A percentile compares a stretch with the other conserved stretches of the same genome.
phyloP scores from a whole-genome alignment of 2,888 invertebrate species.

The Linnaemya vulpina region DNA sequence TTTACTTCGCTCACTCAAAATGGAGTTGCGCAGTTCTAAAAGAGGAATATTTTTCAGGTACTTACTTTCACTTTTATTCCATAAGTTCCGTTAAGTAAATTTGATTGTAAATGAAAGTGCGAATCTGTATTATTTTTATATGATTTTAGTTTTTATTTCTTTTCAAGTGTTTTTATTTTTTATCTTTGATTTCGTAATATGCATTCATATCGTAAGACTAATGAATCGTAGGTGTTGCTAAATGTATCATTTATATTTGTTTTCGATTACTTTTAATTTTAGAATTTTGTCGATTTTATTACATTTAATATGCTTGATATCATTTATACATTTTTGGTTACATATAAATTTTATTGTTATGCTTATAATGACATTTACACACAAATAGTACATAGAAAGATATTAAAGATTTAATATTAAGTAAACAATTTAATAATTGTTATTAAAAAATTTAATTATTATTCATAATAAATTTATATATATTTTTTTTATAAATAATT shows the following conservation, averaged over 20 bases:
- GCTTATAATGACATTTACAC: constrained; percentile 65
- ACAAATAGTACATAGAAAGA: constrained; percentile 67
- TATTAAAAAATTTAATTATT: constrained; percentile 36
- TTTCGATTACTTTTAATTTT: constrained; percentile 59
- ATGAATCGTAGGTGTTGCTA: constrained; percentile 39
- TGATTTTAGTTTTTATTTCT: constrained; percentile 57
- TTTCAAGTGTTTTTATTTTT: constrained; percentile 52
- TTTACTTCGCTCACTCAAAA: too few relatives aligned
- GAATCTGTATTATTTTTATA: too few relatives aligned
- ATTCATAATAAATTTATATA: not conserved
- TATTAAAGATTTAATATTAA: constrained; percentile 43
- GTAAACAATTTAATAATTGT: constrained; percentile 52
- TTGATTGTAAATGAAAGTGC: too few relatives aligned
- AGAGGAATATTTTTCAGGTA: too few relatives aligned
- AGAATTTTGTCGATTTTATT: constrained; percentile 60
- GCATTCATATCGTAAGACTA: constrained; percentile 38
- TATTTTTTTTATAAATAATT: not conserved
- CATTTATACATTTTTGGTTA: constrained; percentile 49
- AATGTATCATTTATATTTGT: constrained; percentile 34
- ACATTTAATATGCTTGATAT: constrained; percentile 44
- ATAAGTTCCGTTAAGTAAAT: too few relatives aligned
- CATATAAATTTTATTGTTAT: constrained; percentile 37
- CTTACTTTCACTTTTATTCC: too few relatives aligned
- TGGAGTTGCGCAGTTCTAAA: too few relatives aligned
- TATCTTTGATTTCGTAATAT: constrained; percentile 44